Evolutionary conservation across 2,113 vertebrate genomes (phyloP).

Genomic region (Etheostoma cragini): DNA sequence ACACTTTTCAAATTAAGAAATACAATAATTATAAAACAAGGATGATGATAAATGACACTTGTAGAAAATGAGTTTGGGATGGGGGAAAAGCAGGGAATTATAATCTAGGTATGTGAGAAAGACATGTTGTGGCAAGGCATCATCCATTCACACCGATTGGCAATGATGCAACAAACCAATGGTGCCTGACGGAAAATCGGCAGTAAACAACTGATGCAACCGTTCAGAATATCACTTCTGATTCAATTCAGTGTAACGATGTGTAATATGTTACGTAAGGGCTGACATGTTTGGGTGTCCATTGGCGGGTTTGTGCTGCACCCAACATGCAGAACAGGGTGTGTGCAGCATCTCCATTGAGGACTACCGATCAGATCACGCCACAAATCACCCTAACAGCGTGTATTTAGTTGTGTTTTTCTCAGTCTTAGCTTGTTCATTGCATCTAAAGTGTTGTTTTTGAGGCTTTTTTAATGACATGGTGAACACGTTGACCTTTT

Average conservation of each 20-base stretch:
- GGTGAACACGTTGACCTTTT: slow-evolving; percentile 35
- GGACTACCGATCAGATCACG: background rate
- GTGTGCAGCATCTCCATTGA: background rate
- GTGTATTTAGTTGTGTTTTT: background rate
- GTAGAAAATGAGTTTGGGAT: background rate
- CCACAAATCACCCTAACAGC: background rate
- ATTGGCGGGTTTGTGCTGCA: background rate
- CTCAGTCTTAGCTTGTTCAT: background rate
- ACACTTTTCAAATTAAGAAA: slow-evolving; percentile 9
- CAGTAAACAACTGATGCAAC: slow-evolving; percentile 89
- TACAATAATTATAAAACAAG: slow-evolving; percentile 3
- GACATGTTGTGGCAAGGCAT: slow-evolving; percentile 61
- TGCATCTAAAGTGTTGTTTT: background rate
- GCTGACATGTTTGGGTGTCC: slow-evolving; percentile 24
- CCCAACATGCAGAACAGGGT: background rate
- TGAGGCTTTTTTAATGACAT: background rate
- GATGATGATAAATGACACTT: background rate
- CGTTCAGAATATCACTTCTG: slow-evolving; percentile 75
- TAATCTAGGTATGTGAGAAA: slow-evolving; percentile 10
- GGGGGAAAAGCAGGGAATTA: background rate
- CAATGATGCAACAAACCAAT: slow-evolving; percentile 83
- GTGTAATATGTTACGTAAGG: slow-evolving; percentile 77
- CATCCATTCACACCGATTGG: slow-evolving; percentile 75
- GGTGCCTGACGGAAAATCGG: slow-evolving; percentile 82
- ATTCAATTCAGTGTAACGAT: slow-evolving; percentile 81